Base-by-base conservation (phyloP, 1,140 invertebrate species). In the Vollenhovia emeryi region DNA sequence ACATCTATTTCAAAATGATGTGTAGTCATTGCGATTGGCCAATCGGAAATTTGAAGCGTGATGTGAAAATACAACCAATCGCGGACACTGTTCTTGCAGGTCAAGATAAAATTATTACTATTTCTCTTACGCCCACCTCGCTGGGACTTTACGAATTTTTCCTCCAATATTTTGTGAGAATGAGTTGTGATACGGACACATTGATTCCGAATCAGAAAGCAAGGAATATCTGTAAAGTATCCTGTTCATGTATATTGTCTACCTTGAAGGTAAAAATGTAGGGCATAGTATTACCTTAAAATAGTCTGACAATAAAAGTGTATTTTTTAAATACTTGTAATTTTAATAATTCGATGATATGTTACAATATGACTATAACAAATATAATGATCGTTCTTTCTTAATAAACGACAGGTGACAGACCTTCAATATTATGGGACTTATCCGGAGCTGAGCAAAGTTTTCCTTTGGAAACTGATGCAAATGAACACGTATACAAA, bases 241-340 rank as follows among this genome's bases (percentile, higher is more conserved):
- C 45, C 24, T 93, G 90, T 52, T 89, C 88, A 57, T 92, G 92
- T 52, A 60, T 90, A 33, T 69, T 93, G 21, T 90, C 93, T 11
- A 88, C 79, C 18, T 76, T 93, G 13, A 86, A 93, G 84, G 92
- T 93, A 76, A 62, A n/a, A 36, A 21, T 8, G 27, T 2, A 40
- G 0, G 43, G 50, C 48, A 50, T 69, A 71, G 18, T 11, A 55
- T 86, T 68, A 36, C 55, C 68, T 50, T 8, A 36, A 60, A 30
- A 27, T n/a, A 78, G 5, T 27, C 30, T 69, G 1, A 6, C 15
- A 24, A 59, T 40, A 76, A 9, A 48, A 27, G 0, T 4, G 15
- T 11, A 21, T 52, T 40, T 27, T 21, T 64, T 2, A 21, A 52
- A 52, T 52, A 57, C 27, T 57, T 57, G 11, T 59, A 59, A 59